These are phyloP conservation scores for Drosophila kuntzei DNA, from an alignment of 2,888 invertebrate species.

Conservation along the genomic window DNA sequence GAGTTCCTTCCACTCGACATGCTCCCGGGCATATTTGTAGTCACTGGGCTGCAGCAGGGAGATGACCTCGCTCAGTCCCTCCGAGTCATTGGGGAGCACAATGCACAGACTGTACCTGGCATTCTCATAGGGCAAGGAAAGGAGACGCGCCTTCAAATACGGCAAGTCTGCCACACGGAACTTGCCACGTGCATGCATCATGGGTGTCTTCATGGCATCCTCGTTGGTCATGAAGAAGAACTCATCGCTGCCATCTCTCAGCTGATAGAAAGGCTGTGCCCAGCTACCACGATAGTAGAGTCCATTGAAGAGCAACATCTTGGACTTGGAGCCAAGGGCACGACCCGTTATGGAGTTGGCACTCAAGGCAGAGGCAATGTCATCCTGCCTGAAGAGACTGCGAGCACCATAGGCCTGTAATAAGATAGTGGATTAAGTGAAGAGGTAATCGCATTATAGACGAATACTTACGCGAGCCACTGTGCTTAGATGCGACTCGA, in stretches of 20 bases:
- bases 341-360: slow-evolving; percentile 88
- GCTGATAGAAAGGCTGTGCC: slow-evolving; percentile 88
- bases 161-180: slow-evolving; percentile 88
- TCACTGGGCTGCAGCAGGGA: slow-evolving; percentile 86
- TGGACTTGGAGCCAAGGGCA: slow-evolving; percentile 84
- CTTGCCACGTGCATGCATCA: slow-evolving; percentile 89
- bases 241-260: slow-evolving; percentile 84
- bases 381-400: slow-evolving; percentile 86
- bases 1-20: slow-evolving; percentile 81
- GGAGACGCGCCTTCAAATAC: slow-evolving; percentile 89
- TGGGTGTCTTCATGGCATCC: slow-evolving; percentile 88
- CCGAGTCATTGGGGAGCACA: slow-evolving; percentile 87
- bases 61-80: slow-evolving; percentile 87
- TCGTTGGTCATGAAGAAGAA: slow-evolving; percentile 89
- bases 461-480: slow-evolving; percentile 76
- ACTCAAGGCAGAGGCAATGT: slow-evolving; percentile 87
- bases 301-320: slow-evolving; percentile 91
- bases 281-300: slow-evolving; percentile 93
- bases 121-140: slow-evolving; percentile 91
- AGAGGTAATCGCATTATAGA: not conserved
- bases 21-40: slow-evolving; percentile 60
- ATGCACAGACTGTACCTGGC: slow-evolving; percentile 87
- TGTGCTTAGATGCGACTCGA: slow-evolving; percentile 85
- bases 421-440: not conserved
- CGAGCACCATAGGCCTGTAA: slow-evolving; percentile 83